A percentile compares a stretch with the other conserved stretches of the same genome.
Evolutionary conservation across 37 sponge, comb jelly and placozoan species (phyloP).

Genomic region (Spongia lamella): DNA sequence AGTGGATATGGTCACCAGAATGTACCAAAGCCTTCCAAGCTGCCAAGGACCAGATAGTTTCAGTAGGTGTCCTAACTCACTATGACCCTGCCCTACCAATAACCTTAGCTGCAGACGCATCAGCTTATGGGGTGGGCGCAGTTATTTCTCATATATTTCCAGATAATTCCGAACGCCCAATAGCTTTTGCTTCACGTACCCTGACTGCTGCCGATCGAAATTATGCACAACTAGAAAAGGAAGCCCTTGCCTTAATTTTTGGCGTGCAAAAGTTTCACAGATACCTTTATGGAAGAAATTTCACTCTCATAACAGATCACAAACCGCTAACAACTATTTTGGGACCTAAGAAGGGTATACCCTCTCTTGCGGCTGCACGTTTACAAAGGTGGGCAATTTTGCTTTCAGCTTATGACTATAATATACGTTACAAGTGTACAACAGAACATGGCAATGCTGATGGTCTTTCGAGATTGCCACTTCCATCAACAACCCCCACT

Average conservation of each 20-base stretch:
- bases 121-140: constrained; percentile 37
- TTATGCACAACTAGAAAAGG: constrained; percentile 55
- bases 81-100: constrained; percentile 26
- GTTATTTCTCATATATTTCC: constrained; percentile 15
- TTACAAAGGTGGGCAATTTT: constrained; percentile 52
- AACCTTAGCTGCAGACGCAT: constrained; percentile 25
- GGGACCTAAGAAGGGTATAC: constrained; percentile 17
- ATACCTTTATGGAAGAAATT: constrained; percentile 51
- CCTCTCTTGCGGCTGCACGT: constrained; percentile 20
- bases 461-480: constrained; percentile 22
- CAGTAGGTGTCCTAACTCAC: constrained; percentile 5
- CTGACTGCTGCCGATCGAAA: constrained; percentile 27
- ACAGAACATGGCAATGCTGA: constrained; percentile 54
- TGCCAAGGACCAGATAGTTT: constrained; percentile 6
- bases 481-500: not conserved
- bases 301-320: constrained; percentile 38
- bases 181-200: constrained; percentile 48
- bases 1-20: constrained; percentile 13
- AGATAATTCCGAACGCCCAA: constrained; percentile 38
- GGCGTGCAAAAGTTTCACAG: constrained; percentile 42
- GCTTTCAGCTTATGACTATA: constrained; percentile 36
- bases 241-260: too few relatives aligned
- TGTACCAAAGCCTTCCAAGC: constrained; percentile 8
- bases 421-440: constrained; percentile 42
- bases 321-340: constrained; percentile 24